Evolutionary conservation across 2,888 invertebrate species (phyloP).

Genomic region (Heliconius sara): DNA sequence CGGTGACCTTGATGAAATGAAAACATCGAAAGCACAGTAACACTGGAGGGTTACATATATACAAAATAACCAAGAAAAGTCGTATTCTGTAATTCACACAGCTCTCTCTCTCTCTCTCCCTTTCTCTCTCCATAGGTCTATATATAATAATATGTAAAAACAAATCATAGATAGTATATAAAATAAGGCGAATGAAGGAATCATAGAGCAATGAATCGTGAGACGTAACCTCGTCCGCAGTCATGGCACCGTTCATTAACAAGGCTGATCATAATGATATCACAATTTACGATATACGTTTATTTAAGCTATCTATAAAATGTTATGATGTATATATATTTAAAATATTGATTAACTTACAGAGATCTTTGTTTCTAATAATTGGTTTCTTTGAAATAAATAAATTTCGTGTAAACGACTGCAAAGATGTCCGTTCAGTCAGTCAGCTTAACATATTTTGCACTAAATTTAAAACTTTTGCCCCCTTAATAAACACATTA

Average conservation of each 20-base stretch:
- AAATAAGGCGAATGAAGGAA: conserved; percentile 39
- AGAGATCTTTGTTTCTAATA: neutral
- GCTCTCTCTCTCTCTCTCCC: neutral
- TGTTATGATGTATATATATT: neutral
- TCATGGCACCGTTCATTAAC: conserved; percentile 72
- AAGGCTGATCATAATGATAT: conserved; percentile 75
- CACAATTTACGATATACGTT: conserved; percentile 36
- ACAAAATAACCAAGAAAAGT: neutral
- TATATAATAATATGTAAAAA: neutral
- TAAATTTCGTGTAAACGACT: too few species aligned
- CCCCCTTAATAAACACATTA: neutral
- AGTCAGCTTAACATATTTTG: neutral
- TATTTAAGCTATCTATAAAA: conserved; percentile 20
- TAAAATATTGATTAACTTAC: neutral
- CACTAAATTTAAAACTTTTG: neutral
- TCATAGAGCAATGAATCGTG: conserved; percentile 51
- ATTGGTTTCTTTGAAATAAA: neutral
- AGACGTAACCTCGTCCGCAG: conserved; percentile 65
- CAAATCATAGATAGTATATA: neutral
- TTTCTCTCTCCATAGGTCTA: neutral
- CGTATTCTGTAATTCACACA: neutral
- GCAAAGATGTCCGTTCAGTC: too few species aligned
- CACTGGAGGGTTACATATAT: neutral
- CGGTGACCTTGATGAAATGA: too few species aligned
- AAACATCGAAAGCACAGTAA: neutral